Base-by-base conservation (phyloP, 1,140 invertebrate species). In the Drosophila suzukii region DNA sequence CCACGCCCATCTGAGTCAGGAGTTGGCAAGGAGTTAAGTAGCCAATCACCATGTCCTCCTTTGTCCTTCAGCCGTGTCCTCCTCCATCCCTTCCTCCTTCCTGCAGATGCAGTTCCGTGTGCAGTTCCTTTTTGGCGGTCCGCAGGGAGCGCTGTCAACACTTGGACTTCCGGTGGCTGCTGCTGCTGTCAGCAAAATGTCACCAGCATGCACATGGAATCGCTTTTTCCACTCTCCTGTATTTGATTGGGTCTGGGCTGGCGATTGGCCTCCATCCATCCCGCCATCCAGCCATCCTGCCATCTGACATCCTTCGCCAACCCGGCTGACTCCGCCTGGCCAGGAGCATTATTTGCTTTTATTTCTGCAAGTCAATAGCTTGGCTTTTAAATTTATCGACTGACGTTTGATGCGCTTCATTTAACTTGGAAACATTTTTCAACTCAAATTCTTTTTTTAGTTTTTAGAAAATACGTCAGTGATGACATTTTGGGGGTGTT, bases 381-480 rank as follows among this genome's bases (percentile, higher is more conserved):
- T 88, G 84, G 84, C 80, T 90, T 88, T 88, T 88, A 88, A 88
- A 88, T 88, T 88, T 88, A 88, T 88, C 84, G 80, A 84, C 84
- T 88, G 84, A 89, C 84, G 84, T 89, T 88, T 88, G 84, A 88
- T 88, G 81, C 84, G 80, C 84, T 88, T 88, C 84, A 88, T 88
- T 88, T 89, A 88, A 88, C 84, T 88, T 88, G 84, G 79, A 88
- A 88, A 86, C 84, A 88, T 88, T 86, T 86, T 86, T 86, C 83
- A 86, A 83, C 83, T 83, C 75, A 41, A 71, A 71, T 50, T 76
- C 60, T 66, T 55, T 32, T 27, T 57, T 41, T 34, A 76, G 71
- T 75, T 78, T 70, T 61, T 71, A 61, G 75, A 75, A 78, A 83
- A 70, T 61, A 56, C 71, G 7, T 15, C 39, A 61, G 66, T 54